Percentiles rank a stretch among this genome's conserved stretches.
Evolutionary conservation across 2,888 invertebrate species (phyloP).

Genomic region (Rhingia campestris): DNA sequence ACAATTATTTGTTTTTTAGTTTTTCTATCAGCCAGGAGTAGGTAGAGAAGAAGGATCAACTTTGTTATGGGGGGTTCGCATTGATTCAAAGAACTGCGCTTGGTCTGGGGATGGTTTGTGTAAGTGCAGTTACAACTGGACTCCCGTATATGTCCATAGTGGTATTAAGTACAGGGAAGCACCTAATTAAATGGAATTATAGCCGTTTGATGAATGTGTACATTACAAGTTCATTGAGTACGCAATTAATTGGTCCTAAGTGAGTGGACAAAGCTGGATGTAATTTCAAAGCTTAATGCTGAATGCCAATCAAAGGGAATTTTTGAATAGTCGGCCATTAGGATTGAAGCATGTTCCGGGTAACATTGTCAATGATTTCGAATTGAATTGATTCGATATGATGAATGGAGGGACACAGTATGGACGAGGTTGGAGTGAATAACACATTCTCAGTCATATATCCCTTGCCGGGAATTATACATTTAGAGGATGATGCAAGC

Average conservation of each 20-base stretch:
- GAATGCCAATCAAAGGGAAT: constrained; percentile 54
- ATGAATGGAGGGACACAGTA: neutral
- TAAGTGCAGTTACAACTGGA: neutral
- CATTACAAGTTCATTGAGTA: constrained; percentile 22
- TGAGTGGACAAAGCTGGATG: constrained; percentile 49
- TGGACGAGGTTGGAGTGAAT: no score
- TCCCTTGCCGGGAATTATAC: no score
- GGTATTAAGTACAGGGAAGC: constrained; percentile 17
- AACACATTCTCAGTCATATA: no score
- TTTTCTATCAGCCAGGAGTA: no score
- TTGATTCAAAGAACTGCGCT: neutral
- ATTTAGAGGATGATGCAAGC: no score
- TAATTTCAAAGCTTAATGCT: constrained; percentile 30
- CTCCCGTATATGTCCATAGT: neutral
- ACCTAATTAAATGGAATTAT: constrained; percentile 51
- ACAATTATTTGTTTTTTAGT: neutral
- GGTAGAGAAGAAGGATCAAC: no score
- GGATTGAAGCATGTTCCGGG: neutral
- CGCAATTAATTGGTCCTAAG: constrained; percentile 37
- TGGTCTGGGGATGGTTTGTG: neutral
- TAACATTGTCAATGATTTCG: no score
- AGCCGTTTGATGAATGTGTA: constrained; percentile 28
- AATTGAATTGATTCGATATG: neutral
- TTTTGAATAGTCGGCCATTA: constrained; percentile 24
- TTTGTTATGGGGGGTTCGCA: neutral